A percentile compares a stretch with the other conserved stretches of the same genome.
These are phyloP conservation scores for Limnephilus auricula DNA, from an alignment of 2,888 invertebrate species.

Conservation along the genomic window DNA sequence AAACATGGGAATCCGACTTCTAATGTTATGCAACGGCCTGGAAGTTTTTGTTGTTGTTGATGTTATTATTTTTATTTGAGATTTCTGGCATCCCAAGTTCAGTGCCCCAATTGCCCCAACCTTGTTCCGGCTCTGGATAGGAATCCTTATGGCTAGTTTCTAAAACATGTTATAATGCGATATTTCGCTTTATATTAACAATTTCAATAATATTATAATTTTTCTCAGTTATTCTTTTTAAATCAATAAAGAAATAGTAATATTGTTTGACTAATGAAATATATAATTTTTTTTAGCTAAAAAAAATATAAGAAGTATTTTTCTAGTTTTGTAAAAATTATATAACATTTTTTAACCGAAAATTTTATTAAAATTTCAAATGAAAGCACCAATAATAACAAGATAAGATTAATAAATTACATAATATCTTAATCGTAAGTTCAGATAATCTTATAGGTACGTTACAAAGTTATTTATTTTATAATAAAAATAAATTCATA, in stretches of 20 bases:
- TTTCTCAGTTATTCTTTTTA: background rate
- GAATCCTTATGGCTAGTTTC: background rate
- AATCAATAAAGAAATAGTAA: background rate
- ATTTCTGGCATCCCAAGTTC: background rate
- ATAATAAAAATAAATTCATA: background rate
- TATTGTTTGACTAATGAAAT: background rate
- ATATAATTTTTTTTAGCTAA: background rate
- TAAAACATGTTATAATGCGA: background rate
- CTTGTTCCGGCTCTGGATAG: background rate
- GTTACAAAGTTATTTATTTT: background rate
- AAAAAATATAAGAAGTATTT: background rate
- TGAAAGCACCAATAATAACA: slow-evolving; percentile 26
- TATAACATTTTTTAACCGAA: background rate
- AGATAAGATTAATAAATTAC: background rate
- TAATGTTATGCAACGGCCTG: background rate
- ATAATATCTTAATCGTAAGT: background rate
- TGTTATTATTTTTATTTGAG: no score
- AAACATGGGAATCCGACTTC: no score
- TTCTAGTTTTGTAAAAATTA: background rate
- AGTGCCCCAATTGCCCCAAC: background rate
- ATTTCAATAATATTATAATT: background rate
- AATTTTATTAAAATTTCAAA: background rate
- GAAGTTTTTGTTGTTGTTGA: background rate
- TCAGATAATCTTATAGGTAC: background rate
- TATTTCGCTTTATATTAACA: background rate